A percentile compares a stretch with the other conserved stretches of the same genome.
These are phyloP conservation scores for Mechanitis mazaeus DNA, from an alignment of 2,888 invertebrate genomes.

Conservation along the genomic window DNA sequence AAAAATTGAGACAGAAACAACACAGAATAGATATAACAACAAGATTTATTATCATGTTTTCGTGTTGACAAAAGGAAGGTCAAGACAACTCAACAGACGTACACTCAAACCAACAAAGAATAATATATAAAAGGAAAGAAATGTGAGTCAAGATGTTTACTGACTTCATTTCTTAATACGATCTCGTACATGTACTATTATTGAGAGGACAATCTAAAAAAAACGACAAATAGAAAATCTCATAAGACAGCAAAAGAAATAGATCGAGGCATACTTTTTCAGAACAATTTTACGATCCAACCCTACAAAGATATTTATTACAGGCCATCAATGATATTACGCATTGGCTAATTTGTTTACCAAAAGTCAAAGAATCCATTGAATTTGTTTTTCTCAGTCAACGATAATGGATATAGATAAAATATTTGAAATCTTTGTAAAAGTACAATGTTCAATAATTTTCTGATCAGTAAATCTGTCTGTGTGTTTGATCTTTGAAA, in stretches of 20 bases:
- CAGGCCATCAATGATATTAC: slow-evolving; percentile 15
- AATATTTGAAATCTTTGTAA: slow-evolving; percentile 6
- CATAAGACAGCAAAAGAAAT: background rate
- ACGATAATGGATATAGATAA: slow-evolving; percentile 7
- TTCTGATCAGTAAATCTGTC: too few species aligned
- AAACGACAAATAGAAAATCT: background rate
- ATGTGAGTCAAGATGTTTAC: slow-evolving; percentile 15
- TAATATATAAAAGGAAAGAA: slow-evolving; percentile 14
- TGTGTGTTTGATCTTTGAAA: too few species aligned
- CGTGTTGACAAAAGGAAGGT: slow-evolving; percentile 17
- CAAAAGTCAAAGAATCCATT: slow-evolving; percentile 8
- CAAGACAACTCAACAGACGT: slow-evolving; percentile 10
- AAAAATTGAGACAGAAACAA: background rate
- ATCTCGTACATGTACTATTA: background rate
- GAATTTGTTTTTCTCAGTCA: slow-evolving; percentile 13
- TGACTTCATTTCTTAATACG: slow-evolving; percentile 8
- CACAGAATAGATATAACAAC: slow-evolving; percentile 4
- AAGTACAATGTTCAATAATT: too few species aligned
- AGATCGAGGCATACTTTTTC: slow-evolving; percentile 7
- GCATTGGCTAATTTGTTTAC: slow-evolving; percentile 16
- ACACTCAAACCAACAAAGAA: slow-evolving; percentile 2
- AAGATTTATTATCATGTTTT: slow-evolving; percentile 22
- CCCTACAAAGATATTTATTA: slow-evolving; percentile 10
- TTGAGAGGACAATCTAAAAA: background rate
- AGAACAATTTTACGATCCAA: slow-evolving; percentile 11